A percentile compares a stretch with the other conserved stretches of the same genome.
These are phyloP conservation scores for Drosophila borealis DNA, from an alignment of 2,888 invertebrate genomes.

Conservation along the genomic window DNA sequence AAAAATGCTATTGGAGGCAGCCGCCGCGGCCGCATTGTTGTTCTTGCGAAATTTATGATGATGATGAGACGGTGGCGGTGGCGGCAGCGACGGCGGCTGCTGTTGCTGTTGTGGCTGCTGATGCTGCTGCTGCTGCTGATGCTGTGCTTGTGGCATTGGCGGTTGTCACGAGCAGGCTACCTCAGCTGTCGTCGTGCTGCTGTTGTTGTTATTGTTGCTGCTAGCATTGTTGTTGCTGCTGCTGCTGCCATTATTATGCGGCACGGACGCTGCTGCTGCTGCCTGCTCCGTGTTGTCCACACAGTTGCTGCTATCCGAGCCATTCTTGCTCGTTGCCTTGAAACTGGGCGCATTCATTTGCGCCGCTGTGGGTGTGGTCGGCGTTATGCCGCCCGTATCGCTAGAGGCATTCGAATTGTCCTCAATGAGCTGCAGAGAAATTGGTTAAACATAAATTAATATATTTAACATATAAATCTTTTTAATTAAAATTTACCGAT, in stretches of 20 bases:
- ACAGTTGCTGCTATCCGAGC: slow-evolving; percentile 46
- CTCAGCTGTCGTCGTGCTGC: slow-evolving; percentile 77
- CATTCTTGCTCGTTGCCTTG: slow-evolving; percentile 60
- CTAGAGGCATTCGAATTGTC: slow-evolving; percentile 84
- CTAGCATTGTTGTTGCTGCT: slow-evolving; percentile 51
- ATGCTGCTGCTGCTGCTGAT: slow-evolving; percentile 42
- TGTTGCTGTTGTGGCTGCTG: slow-evolving; percentile 46
- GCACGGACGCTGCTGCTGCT: slow-evolving; percentile 20
- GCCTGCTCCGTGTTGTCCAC: slow-evolving; percentile 52
- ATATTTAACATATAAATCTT: background rate
- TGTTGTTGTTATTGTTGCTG: slow-evolving; percentile 44
- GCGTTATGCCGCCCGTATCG: slow-evolving; percentile 72
- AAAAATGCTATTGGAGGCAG: slow-evolving; percentile 83
- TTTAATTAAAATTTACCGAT: slow-evolving; percentile 73
- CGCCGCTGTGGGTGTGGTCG: slow-evolving; percentile 77
- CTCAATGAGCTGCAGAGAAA: slow-evolving; percentile 67
- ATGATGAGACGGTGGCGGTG: slow-evolving; percentile 60
- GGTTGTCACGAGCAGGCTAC: slow-evolving; percentile 85
- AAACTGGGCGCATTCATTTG: slow-evolving; percentile 75
- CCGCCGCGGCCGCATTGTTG: slow-evolving; percentile 83
- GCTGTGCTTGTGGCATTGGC: slow-evolving; percentile 62
- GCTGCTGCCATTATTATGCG: slow-evolving; percentile 46
- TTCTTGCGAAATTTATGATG: slow-evolving; percentile 83
- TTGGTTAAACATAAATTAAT: background rate
- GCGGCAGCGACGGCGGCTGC: slow-evolving; percentile 49